A percentile compares a stretch with the other conserved stretches of the same genome.
Evolutionary conservation across 2,888 invertebrate species (phyloP).

Genomic region (Ormyrus thymus): DNA sequence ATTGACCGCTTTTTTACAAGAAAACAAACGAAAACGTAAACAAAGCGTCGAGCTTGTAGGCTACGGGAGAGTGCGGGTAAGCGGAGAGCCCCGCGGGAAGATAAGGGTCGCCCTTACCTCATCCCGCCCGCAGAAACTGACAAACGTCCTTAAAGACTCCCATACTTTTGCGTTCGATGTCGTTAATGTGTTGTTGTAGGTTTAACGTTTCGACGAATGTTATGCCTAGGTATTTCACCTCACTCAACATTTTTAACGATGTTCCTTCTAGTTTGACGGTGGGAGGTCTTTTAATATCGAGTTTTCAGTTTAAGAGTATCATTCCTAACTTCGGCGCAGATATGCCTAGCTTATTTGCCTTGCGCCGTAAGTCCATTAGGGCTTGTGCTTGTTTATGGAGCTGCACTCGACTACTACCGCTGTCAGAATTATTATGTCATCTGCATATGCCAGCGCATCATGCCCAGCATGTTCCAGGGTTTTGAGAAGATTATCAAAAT

Average conservation of each 20-base stretch:
- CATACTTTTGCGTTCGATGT: not conserved
- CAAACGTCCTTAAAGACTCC: too few species aligned
- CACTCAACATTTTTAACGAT: too few species aligned
- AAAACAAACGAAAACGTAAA: too few species aligned
- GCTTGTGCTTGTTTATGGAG: not conserved
- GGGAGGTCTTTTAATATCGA: not conserved
- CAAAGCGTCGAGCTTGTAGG: too few species aligned
- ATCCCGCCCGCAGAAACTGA: too few species aligned
- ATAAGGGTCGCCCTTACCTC: too few species aligned
- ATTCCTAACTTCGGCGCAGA: conserved; percentile 41
- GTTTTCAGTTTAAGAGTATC: conserved; percentile 7
- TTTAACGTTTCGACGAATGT: too few species aligned
- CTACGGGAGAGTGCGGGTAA: too few species aligned
- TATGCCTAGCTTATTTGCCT: conserved; percentile 28
- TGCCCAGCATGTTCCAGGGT: not conserved
- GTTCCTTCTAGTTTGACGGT: not conserved
- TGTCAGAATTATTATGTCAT: not conserved
- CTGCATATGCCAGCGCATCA: conserved; percentile 20
- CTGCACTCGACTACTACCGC: not conserved
- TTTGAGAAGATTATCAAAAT: conserved; percentile 35
- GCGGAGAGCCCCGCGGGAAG: too few species aligned
- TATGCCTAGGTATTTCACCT: too few species aligned
- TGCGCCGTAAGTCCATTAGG: not conserved
- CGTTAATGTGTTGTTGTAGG: conserved; percentile 20
- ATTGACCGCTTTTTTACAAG: too few species aligned